phyloP scores from a whole-genome alignment of 2,113 vertebrate genomes.

The Terrapene triunguis region DNA sequence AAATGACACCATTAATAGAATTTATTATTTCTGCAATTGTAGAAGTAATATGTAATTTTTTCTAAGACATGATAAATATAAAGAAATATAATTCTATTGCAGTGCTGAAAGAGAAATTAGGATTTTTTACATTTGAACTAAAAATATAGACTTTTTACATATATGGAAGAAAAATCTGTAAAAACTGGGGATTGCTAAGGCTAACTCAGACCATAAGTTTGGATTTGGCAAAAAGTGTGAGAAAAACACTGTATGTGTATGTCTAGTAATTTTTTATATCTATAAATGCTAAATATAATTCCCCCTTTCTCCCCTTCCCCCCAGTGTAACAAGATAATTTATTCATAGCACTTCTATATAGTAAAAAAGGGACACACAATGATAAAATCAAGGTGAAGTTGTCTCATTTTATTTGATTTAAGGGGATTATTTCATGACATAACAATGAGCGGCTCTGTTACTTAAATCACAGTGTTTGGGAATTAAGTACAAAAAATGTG shows the following conservation, averaged over 20 bases:
- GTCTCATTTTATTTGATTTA: not conserved
- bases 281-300: no score
- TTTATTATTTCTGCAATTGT: not conserved
- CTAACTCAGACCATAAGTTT: not conserved
- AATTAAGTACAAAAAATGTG: not conserved
- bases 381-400: not conserved
- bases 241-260: not conserved
- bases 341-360: rapidly evolving
- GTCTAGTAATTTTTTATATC: not conserved
- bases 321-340: not conserved
- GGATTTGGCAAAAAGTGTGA: not conserved
- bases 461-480: not conserved
- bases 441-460: not conserved
- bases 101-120: not conserved
- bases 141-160: not conserved
- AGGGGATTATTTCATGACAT: not conserved
- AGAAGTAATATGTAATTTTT: not conserved
- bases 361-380: not conserved
- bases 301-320: no score
- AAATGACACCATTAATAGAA: not conserved
- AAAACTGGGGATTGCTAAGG: not conserved
- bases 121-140: not conserved
- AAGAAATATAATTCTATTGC: not conserved
- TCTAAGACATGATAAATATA: not conserved
- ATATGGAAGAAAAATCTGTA: not conserved